Evolutionary conservation across 2,113 vertebrate species (phyloP), one percentile per base, ranked within the genome.

Genomic region (Plectropomus leopardus): DNA sequence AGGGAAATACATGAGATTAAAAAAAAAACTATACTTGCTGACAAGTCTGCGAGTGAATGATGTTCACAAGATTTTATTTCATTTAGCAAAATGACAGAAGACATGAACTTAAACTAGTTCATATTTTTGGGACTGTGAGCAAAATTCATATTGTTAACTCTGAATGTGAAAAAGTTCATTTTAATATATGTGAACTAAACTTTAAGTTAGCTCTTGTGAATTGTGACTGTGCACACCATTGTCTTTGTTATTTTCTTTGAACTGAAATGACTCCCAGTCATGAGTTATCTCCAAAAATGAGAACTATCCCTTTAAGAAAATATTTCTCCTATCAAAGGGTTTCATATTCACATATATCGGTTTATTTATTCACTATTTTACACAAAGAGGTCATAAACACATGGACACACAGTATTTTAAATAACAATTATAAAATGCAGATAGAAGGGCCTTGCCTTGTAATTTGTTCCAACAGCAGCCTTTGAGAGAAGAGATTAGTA

Each of bases 401-500:
- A 34, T 54, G 47, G 57, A n/a, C 16, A 54, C 0, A 65, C n/a
- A 77, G 45, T 45, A 10, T 40, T 54, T 66, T 24, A 59, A 66
- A 51, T 77, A 65, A 58, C 47, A 68, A 82, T 69, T 63, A 53
- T 44, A 30, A 63, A 72, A 80, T 72, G 36, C 47, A 72, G 19
- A 68, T 75, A 10, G 24, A 40, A 34, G 8, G 17, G 23, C 40
- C 15, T 53, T 70, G 23, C 13, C 53, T 61, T 58, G 30, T 50
- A 72, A 75, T 61, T 55, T 57, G 66, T 86, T 74, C 55, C 60
- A 69, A 57, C 47, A 68, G 55, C 48, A 81, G 40, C 53, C 26
- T 76, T 54, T 71, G 48, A 83, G 44, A 63, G 66, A 67, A 23
- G 50, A 76, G 45, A 73, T 86, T 66, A 71, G 68, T 48, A 58